A percentile compares a stretch with the other conserved stretches of the same genome.
phyloP scores from a whole-genome alignment of 1,140 invertebrate species.

The Dysdera silvatica region DNA sequence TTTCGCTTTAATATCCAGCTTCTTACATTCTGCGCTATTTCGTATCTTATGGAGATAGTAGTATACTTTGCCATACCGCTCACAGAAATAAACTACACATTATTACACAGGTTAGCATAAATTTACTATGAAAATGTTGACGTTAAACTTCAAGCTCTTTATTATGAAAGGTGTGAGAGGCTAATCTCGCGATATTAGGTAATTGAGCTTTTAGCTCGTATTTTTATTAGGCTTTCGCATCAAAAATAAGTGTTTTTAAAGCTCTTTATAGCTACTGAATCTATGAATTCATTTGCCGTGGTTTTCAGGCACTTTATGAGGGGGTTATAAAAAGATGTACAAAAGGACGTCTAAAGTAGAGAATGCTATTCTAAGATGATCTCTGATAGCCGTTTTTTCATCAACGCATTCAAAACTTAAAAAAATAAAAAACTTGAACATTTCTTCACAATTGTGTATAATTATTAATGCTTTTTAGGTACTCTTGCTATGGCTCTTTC shows the following conservation, averaged over 20 bases:
- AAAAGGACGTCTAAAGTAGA: too few species aligned
- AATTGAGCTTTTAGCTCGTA: too few species aligned
- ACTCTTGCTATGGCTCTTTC: constrained; percentile 4
- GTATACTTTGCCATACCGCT: neutral
- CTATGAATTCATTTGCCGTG: too few species aligned
- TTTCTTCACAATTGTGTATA: neutral
- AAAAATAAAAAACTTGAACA: neutral
- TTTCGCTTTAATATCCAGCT: neutral
- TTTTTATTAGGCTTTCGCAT: too few species aligned
- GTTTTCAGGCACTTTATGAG: too few species aligned
- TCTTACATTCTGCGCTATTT: constrained; percentile 4
- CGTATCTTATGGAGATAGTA: neutral
- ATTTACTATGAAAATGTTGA: too few species aligned
- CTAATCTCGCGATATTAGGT: too few species aligned
- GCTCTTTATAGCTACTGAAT: too few species aligned
- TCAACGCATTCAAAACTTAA: neutral
- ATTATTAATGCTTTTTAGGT: neutral
- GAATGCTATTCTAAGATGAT: neutral
- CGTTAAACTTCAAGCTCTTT: too few species aligned
- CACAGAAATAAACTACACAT: neutral
- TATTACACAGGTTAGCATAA: neutral
- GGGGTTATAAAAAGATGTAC: too few species aligned
- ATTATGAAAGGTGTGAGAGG: too few species aligned
- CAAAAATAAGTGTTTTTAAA: too few species aligned
- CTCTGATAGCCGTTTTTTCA: neutral